phyloP scores from a whole-genome alignment of 2,888 invertebrate genomes.

The Sussaba pulchella region DNA sequence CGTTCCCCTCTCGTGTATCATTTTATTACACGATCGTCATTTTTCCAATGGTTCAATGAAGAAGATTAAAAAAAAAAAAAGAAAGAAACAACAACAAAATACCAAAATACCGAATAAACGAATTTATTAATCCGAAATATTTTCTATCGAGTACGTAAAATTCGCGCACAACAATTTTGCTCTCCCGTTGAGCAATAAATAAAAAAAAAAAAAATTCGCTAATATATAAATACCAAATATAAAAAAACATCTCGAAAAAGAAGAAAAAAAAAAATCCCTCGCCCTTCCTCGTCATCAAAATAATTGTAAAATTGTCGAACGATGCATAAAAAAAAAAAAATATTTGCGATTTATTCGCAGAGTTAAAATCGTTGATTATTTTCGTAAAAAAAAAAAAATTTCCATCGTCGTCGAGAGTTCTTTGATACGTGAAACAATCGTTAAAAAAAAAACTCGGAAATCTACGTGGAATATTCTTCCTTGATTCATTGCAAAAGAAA shows the following conservation, averaged over 20 bases:
- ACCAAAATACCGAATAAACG: conserved; percentile 72
- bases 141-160: conserved; percentile 74
- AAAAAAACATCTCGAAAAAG: no score
- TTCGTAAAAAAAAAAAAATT: no score
- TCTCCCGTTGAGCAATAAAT: conserved; percentile 41
- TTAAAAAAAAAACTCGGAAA: background rate
- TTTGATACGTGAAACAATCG: conserved; percentile 27
- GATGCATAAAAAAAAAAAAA: conserved; percentile 47
- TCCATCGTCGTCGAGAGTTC: conserved; percentile 37
- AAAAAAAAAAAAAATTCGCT: conserved; percentile 26
- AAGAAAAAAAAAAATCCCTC: background rate
- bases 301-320: conserved; percentile 40
- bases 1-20: conserved; percentile 71
- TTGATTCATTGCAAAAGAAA: background rate
- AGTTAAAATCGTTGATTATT: conserved; percentile 44
- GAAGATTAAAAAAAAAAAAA: conserved; percentile 57
- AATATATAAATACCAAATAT: conserved; percentile 12
- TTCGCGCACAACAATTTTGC: conserved; percentile 59
- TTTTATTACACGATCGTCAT: conserved; percentile 76
- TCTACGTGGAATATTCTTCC: background rate
- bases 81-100: conserved; percentile 52
- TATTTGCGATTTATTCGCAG: conserved; percentile 41
- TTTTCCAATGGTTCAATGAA: conserved; percentile 72
- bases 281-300: conserved; percentile 23
- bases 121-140: conserved; percentile 70